Percentiles rank a stretch among this genome's conserved stretches.
These are phyloP conservation scores for Drosophila limbata DNA, from an alignment of 2,888 invertebrate genomes.

Conservation along the genomic window DNA sequence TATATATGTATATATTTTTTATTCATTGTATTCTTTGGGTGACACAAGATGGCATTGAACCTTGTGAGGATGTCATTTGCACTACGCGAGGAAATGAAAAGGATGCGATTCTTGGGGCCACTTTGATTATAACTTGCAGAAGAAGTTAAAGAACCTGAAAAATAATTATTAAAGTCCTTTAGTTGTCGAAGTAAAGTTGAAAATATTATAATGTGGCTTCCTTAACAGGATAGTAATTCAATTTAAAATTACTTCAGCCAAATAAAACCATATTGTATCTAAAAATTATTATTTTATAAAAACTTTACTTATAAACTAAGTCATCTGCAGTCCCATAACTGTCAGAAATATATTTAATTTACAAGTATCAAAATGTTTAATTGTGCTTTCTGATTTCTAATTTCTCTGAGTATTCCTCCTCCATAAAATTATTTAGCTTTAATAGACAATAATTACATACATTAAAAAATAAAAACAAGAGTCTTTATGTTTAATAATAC, in stretches of 20 bases:
- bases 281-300: no score
- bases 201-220: no score
- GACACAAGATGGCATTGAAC: conserved; percentile 57
- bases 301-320: no score
- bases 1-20: conserved; percentile 3
- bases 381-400: neutral
- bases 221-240: no score
- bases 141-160: conserved; percentile 4
- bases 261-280: no score
- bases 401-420: neutral
- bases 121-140: conserved; percentile 23
- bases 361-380: no score
- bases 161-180: neutral
- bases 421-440: no score
- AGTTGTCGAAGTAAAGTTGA: no score
- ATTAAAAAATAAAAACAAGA: neutral
- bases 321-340: no score
- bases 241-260: no score
- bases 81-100: conserved; percentile 15
- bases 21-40: conserved; percentile 21
- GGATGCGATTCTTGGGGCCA: conserved; percentile 19
- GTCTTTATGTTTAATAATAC: no score
- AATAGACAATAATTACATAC: neutral
- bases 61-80: conserved; percentile 42
- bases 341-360: no score